Evolutionary conservation across 2,888 invertebrate genomes (phyloP).

Genomic region (Ecliptopera silaceata): DNA sequence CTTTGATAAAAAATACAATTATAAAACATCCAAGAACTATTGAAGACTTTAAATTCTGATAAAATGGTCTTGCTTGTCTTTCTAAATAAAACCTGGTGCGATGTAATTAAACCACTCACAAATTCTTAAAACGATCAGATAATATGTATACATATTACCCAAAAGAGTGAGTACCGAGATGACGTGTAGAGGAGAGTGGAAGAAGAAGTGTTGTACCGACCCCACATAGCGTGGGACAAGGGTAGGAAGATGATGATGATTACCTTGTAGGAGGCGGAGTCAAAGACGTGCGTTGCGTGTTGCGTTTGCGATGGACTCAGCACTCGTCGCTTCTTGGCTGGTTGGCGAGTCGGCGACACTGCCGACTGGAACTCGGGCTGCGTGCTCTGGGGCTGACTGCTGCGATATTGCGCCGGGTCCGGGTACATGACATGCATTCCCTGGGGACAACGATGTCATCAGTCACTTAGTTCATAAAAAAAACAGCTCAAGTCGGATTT

Average conservation of each 20-base stretch:
- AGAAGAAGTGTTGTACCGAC: too few relatives aligned
- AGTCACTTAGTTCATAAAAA: background rate
- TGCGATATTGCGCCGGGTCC: conserved; percentile 77
- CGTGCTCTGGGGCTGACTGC: conserved; percentile 69
- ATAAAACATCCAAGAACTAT: too few relatives aligned
- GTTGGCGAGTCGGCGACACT: conserved; percentile 68
- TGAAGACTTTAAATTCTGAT: too few relatives aligned
- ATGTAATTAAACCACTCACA: too few relatives aligned
- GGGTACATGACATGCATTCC: conserved; percentile 95
- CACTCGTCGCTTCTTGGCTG: conserved; percentile 73
- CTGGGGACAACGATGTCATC: conserved; percentile 62
- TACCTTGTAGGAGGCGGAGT: conserved; percentile 73
- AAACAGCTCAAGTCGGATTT: background rate
- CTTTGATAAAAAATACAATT: too few relatives aligned
- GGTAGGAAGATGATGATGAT: background rate
- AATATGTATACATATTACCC: too few relatives aligned
- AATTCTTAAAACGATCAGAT: too few relatives aligned
- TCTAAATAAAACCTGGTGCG: too few relatives aligned
- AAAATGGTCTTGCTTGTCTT: too few relatives aligned
- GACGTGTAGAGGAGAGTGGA: too few relatives aligned
- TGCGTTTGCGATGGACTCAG: conserved; percentile 58
- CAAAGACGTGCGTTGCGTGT: conserved; percentile 49
- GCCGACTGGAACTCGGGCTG: conserved; percentile 68
- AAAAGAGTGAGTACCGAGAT: too few relatives aligned
- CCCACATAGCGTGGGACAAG: too few relatives aligned